Conservation (phyloP, 2,113 vertebrate genomes). For the Lycaon pictus region DNA sequence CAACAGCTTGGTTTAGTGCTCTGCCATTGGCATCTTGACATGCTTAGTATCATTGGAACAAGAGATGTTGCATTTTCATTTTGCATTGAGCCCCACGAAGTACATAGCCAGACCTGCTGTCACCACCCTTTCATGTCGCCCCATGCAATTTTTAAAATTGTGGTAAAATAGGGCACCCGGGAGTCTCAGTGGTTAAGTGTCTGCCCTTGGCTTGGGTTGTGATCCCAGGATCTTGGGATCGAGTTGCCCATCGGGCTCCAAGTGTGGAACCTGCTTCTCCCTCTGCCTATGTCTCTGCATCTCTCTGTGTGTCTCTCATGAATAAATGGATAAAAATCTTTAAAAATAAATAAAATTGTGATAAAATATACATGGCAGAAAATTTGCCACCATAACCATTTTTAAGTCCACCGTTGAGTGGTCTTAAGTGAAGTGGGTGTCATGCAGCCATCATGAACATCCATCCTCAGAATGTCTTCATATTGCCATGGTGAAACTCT, state of each 20-base stretch:
- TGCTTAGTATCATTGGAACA: neutral
- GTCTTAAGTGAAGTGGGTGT: neutral
- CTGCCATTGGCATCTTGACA: neutral
- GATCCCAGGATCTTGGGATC: too few relatives aligned
- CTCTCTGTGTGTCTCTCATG: too few relatives aligned
- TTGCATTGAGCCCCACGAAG: neutral
- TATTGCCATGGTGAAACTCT: neutral
- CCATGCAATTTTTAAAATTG: neutral
- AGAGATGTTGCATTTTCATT: neutral
- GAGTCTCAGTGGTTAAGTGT: too few relatives aligned
- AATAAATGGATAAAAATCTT: too few relatives aligned
- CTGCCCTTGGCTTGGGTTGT: too few relatives aligned
- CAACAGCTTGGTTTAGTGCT: accelerated
- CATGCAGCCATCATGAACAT: neutral
- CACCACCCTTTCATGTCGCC: neutral
- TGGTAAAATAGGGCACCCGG: neutral
- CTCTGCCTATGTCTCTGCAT: too few relatives aligned
- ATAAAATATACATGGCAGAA: neutral
- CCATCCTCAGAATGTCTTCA: neutral
- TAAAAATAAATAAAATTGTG: too few relatives aligned
- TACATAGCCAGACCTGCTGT: accelerated
- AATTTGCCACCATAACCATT: too few relatives aligned
- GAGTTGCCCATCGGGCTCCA: too few relatives aligned
- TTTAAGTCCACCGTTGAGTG: too few relatives aligned
- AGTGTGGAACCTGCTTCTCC: too few relatives aligned